phyloP scores from a whole-genome alignment of 1,140 invertebrate species.

The Manduca sexta region DNA sequence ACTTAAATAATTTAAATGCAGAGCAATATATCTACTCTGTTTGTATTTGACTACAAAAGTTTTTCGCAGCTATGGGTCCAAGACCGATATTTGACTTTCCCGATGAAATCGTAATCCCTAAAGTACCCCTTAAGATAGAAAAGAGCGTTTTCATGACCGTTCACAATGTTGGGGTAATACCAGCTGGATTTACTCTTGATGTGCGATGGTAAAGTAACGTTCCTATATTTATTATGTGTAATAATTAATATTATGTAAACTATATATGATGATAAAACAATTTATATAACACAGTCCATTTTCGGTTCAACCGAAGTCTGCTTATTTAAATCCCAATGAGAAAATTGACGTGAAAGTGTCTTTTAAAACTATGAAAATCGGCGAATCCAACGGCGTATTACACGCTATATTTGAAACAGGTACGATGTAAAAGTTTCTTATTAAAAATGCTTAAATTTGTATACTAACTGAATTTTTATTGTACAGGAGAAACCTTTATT shows the following conservation, averaged over 20 bases:
- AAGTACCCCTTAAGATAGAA: slow-evolving; percentile 50
- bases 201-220: slow-evolving; percentile 52
- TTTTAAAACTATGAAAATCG: slow-evolving; percentile 56
- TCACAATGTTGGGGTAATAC: slow-evolving; percentile 40
- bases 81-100: slow-evolving; percentile 54
- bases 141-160: slow-evolving; percentile 31
- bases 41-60: too few species aligned
- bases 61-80: slow-evolving; percentile 55
- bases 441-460: not conserved
- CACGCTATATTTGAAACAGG: slow-evolving; percentile 52
- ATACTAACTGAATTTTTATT: slow-evolving; percentile 2
- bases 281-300: slow-evolving; percentile 43
- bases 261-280: too few species aligned
- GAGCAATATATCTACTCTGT: too few species aligned
- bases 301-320: slow-evolving; percentile 46
- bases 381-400: slow-evolving; percentile 29
- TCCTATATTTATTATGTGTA: too few species aligned
- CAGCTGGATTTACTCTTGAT: slow-evolving; percentile 41
- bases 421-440: slow-evolving; percentile 15
- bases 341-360: slow-evolving; percentile 42
- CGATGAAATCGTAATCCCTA: slow-evolving; percentile 39
- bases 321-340: slow-evolving; percentile 38
- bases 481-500: slow-evolving; percentile 47
- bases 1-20: not conserved
- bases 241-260: too few species aligned